Evolutionary conservation across 2,888 invertebrate species (phyloP), one percentile per base, ranked within the genome.

Genomic region (Hyposoter didymator): DNA sequence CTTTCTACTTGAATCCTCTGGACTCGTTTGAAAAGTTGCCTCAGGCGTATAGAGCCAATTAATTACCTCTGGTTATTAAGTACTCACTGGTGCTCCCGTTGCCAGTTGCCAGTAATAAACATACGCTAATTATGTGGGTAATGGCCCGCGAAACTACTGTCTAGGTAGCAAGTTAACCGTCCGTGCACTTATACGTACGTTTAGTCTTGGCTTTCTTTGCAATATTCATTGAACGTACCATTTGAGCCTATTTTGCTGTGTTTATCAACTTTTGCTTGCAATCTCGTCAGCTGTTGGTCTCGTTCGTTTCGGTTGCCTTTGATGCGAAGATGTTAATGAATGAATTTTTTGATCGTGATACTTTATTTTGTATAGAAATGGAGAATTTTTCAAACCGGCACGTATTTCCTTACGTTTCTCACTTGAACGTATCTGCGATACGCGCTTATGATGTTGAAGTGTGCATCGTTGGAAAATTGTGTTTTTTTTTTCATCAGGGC

Each of bases 121-220:
- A 82, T 82, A 80, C 84, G 81, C 84, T 82, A 84, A 84, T 84
- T 81, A 84, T 74, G 78, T 73, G 78, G 73, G 76, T 84, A 84
- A 84, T 84, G 81, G 78, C 19, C 81, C 84, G 84, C 67, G 81
- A 81, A 84, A 84, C 80, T 81, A 59, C 78, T 73, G 59, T 55
- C 49, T 39, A 62, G 73, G 43, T 39, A 39, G 73, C 62, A 74
- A 62, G n/a, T 81, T 73, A 81, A 78, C 59, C 52, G 35, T 64
- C 19, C 55, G 64, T 62, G 19, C 59, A 59, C 28, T 39, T 49
- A 66, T 66, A 19, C 12, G 49, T 49, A 19, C 12, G 0, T 14
- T 45, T 19, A 39, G 10, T 64, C 47, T 45, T 32, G 47, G 5
- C 59, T 59, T 28, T 59, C 28, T 28, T 28, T 59, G 8, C 12